These are phyloP conservation scores for Drosophila maculinotata DNA, from an alignment of 2,888 invertebrate species.

Conservation along the genomic window DNA sequence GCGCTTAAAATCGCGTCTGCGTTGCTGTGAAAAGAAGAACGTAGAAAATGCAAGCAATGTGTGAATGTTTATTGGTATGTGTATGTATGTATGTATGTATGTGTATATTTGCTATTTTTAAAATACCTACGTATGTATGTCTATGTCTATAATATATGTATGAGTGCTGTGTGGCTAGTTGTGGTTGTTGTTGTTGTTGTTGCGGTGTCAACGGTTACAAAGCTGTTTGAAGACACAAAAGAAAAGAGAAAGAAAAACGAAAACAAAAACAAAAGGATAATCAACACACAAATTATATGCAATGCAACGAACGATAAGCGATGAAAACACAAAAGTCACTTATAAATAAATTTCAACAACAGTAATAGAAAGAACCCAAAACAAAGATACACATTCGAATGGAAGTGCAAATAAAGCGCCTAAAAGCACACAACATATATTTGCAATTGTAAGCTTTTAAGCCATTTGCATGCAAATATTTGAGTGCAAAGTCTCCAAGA, in stretches of 20 bases:
- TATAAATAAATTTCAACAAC: constrained; percentile 19
- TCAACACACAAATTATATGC: constrained; percentile 38
- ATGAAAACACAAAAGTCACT: constrained; percentile 25
- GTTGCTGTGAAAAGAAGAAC: constrained; percentile 41
- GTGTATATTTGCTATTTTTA: constrained; percentile 10
- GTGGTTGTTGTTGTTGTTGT: constrained; percentile 9
- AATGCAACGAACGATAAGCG: constrained; percentile 35
- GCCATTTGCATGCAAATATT: constrained; percentile 22
- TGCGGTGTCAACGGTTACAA: constrained; percentile 66
- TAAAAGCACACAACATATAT: constrained; percentile 41
- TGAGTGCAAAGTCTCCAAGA: constrained; percentile 6
- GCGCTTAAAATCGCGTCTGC: constrained; percentile 52
- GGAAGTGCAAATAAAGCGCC: constrained; percentile 6
- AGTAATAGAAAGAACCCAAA: constrained; percentile 21
- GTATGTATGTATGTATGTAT: neutral
- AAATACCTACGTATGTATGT: constrained; percentile 35
- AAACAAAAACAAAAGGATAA: constrained; percentile 57
- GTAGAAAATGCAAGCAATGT: constrained; percentile 47
- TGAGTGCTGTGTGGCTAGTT: constrained; percentile 27
- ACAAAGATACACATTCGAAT: neutral
- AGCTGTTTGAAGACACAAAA: constrained; percentile 65
- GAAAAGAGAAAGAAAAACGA: constrained; percentile 41
- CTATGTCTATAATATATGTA: constrained; percentile 10
- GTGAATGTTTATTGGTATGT: constrained; percentile 2
- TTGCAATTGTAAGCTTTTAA: constrained; percentile 36